Percentiles rank a stretch among this genome's conserved stretches.
Evolutionary conservation across 2,888 invertebrate species (phyloP).

Genomic region (Drosophila melanocephala): DNA sequence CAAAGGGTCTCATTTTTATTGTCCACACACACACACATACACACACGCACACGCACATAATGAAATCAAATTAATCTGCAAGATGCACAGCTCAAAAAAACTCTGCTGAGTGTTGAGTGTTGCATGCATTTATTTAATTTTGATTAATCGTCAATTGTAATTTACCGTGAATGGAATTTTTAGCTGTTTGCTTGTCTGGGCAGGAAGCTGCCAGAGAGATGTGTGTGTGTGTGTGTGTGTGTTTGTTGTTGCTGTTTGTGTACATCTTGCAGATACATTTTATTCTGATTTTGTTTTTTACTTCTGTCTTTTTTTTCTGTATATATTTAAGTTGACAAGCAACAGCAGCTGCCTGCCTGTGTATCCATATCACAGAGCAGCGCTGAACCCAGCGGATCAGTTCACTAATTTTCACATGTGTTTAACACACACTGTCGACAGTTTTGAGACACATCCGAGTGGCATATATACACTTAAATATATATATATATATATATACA

Average conservation of each 20-base stretch:
- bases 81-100: constrained; percentile 2
- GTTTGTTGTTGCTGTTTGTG: constrained; percentile 14
- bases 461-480: not conserved
- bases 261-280: constrained; percentile 66
- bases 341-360: constrained; percentile 41
- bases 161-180: constrained; percentile 44
- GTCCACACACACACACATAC: constrained; percentile 1
- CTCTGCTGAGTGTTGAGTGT: constrained; percentile 2
- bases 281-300: constrained; percentile 41
- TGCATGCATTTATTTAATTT: constrained; percentile 7
- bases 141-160: constrained; percentile 31
- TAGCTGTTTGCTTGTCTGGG: constrained; percentile 13
- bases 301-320: constrained; percentile 12
- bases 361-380: constrained; percentile 34
- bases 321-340: constrained; percentile 36
- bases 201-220: constrained; percentile 36
- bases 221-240: constrained; percentile 8
- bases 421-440: constrained; percentile 65
- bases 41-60: not conserved
- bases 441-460: constrained; percentile 24
- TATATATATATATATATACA: not conserved
- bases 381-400: constrained; percentile 24
- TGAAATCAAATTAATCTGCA: constrained; percentile 12
- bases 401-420: constrained; percentile 68
- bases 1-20: constrained; percentile 7